phyloP scores from a whole-genome alignment of 1,140 invertebrate species.

The Drosophila setifemur region DNA sequence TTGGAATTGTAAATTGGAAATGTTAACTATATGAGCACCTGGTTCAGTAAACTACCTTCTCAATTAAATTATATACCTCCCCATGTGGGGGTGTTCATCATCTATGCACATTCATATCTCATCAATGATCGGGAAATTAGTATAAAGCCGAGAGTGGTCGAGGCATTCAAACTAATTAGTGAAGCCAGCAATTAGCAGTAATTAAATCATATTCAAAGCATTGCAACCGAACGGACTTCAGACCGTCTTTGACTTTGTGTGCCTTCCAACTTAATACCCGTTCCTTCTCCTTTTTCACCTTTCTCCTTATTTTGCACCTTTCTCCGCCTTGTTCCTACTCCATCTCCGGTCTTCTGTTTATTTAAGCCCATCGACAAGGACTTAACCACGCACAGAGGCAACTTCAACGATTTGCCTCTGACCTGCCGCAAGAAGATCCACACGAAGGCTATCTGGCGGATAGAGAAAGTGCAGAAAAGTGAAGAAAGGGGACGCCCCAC shows the following conservation, averaged over 20 bases:
- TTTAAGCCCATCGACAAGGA: slow-evolving; percentile 52
- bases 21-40: too few relatives aligned
- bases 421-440: slow-evolving; percentile 60
- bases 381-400: slow-evolving; percentile 64
- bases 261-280: too few relatives aligned
- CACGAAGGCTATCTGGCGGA: slow-evolving; percentile 52
- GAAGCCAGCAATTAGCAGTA: slow-evolving; percentile 61
- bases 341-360: slow-evolving; percentile 28
- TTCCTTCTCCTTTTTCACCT: too few relatives aligned
- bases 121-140: neutral
- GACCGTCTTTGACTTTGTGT: neutral
- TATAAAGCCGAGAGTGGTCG: neutral
- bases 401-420: slow-evolving; percentile 72
- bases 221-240: neutral
- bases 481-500: slow-evolving; percentile 37
- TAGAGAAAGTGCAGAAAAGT: neutral
- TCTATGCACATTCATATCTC: slow-evolving; percentile 2
- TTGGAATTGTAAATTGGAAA: too few relatives aligned
- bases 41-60: too few relatives aligned
- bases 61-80: too few relatives aligned
- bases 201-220: slow-evolving; percentile 75
- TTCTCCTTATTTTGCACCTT: neutral
- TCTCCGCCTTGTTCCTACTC: neutral
- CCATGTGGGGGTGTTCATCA: too few relatives aligned
- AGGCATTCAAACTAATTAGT: slow-evolving; percentile 58